Evolutionary conservation across 2,797 vertebrate genomes (phyloP), one percentile per base, ranked within the genome.

Genomic region (Myotis findleyi): DNA sequence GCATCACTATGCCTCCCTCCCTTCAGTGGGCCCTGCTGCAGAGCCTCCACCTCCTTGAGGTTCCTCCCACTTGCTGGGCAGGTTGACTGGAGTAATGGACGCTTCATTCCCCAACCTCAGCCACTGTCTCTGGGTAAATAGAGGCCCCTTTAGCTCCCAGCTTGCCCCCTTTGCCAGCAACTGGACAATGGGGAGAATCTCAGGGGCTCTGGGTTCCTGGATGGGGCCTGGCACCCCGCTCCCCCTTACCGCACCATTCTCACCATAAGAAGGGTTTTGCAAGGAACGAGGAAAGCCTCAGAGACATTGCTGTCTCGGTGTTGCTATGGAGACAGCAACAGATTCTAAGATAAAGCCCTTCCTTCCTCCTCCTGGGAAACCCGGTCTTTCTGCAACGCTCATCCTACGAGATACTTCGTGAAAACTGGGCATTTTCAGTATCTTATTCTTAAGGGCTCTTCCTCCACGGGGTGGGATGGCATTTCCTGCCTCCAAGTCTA

Each of bases 251-350:
- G 20, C 33, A 69, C 36, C 8, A 41, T 57, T 93, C 66, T 87
- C 82, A 95, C 95, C 57, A 17, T 2, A 18, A 87, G 72, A 87
- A 96, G 93, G 71, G 71, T 81, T 89, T 94, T 85, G 38, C 87
- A 93, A 92, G 79, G 89, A 92, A 83, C 25, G 68, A 5, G 49
- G 53, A 94, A 95, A 96, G 81, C 91, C 94, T 94, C 87, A 49
- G 79, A 96, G 95, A 96, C 55, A 82, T 2, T 82, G 90, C 92
- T 95, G 83, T 77, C 73, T 96, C 49, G 25, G 68, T 75, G 97
- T 97, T 97, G 96, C 96, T 76, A 97, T 96, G 95, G 97, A 93
- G 92, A 97, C 77, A 91, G 92, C 82, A 95, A 94, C 66, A 59
- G 96, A 92, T 84, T 91, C 96, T 93, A 95, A 95, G 88, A 97